Evolutionary conservation across 2,888 invertebrate genomes (phyloP), one percentile per base, ranked within the genome.

Genomic region (Conchocele bisecta): DNA sequence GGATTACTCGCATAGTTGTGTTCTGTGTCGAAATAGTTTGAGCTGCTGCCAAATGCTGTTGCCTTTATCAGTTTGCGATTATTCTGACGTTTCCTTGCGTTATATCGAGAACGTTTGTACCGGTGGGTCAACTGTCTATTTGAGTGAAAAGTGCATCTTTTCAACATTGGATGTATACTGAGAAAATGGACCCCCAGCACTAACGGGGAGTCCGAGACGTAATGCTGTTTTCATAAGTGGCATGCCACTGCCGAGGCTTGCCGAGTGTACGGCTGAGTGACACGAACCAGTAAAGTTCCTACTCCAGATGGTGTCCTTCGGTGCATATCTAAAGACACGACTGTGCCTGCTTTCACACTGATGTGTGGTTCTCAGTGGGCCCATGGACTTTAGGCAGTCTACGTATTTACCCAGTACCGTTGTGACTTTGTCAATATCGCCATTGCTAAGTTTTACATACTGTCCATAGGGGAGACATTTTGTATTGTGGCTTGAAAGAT

Each of bases 251-350:
- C 54, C 54, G 15, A 37, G 28, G 15, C 53, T 53, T 3, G 35
- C 53, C 13, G 48, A 48, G 39, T 64, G 64, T 0, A 44, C 37
- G 1, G 54, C 56, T 15, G 48, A 48, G 15, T 64, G 48, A 22
- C 56, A 64, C 13, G 50, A 13, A 22, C 64, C 37, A 7, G 39
- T 37, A 28, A 64, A 56, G 37, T 64, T 64, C 26, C 64, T 54
- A 20, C 39, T 65, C 57, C 58, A 65, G 3, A 39, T 41, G 1
- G 58, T 65, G 35, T 42, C 46, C 35, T 65, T 65, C 11, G 50
- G 50, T 11, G 42, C 50, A 31, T 15, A 57, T 41, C 44, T 48
- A 29, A 65, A 51, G 9, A 50, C 35, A 9, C 39, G 57, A 20
- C 26, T 17, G 17, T 65, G 65, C 11, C 57, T 28, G 17, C 41